These are phyloP conservation scores for Geopemphigus sp. DNA, from an alignment of 1,140 invertebrate genomes.

Conservation along the genomic window DNA sequence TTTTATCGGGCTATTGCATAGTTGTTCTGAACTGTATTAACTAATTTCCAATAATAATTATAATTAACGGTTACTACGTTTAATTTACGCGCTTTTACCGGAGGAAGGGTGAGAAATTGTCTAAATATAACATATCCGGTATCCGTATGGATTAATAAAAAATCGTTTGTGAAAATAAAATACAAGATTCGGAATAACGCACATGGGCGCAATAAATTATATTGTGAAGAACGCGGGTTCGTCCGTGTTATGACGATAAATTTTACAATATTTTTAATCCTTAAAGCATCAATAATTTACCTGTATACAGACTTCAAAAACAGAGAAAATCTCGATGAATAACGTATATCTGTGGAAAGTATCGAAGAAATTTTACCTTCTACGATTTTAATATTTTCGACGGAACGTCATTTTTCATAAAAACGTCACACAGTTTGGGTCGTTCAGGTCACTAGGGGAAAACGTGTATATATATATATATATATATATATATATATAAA, in stretches of 20 bases:
- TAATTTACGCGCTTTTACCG: too few relatives aligned
- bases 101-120: too few relatives aligned
- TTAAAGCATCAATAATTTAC: too few relatives aligned
- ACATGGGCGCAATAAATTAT: neutral
- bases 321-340: neutral
- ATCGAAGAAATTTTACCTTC: conserved; percentile 8
- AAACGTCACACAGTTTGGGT: conserved; percentile 35
- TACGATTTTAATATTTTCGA: conserved; percentile 41
- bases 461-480: neutral
- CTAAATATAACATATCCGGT: too few relatives aligned
- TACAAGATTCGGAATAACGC: too few relatives aligned
- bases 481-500: neutral
- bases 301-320: neutral
- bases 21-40: too few relatives aligned
- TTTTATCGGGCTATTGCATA: too few relatives aligned
- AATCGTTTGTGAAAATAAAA: too few relatives aligned
- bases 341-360: neutral
- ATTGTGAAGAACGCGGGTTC: neutral
- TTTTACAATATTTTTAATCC: too few relatives aligned
- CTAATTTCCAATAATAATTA: too few relatives aligned
- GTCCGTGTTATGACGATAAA: too few relatives aligned
- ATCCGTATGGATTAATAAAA: neutral
- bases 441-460: conserved; percentile 16
- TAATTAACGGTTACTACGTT: too few relatives aligned
- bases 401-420: conserved; percentile 40